Base-by-base conservation (phyloP, 1,140 invertebrate species). In the Scaptomyza pallida region DNA sequence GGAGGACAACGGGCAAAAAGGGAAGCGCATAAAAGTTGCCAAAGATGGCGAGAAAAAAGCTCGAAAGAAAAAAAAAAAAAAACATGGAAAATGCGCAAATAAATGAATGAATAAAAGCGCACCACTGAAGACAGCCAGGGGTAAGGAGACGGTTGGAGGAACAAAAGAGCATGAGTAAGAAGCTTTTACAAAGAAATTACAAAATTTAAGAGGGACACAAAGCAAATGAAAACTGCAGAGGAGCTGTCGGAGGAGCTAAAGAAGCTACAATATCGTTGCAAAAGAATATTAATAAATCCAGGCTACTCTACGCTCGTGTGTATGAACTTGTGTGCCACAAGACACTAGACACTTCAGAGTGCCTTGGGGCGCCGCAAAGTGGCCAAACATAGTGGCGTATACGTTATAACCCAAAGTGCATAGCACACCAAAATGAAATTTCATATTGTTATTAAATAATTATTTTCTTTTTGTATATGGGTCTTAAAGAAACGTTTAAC, bases 71-170 rank as follows among this genome's bases (percentile, higher is more conserved):
- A n/a, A 6, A 40, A 45, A 44, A 52, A 47, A 54, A 45, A 60
- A 47, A 61, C 47, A 45, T 69, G 65, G 65, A 51, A 74, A 74
- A 74, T 63, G 82, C 78, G 78, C 82, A 88, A 88, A 88, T 88
- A 88, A 88, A 88, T 88, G 82, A 88, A 88, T 88, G 82, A 82
- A 88, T 88, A 88, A 88, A 86, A 82, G 72, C 82, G 68, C 59
- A 63, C 57, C 30, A 72, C 54, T 30, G 60, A 61, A 64, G 59
- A 60, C 15, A 10, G 19, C 9, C 17, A 55, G 63, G 30, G 15
- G 19, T 17, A 57, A 51, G 17, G 44, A 17, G 15, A n/a, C 8
- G 30, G 10, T 15, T 26, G 9, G 23, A 3, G 47, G 12, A 2
- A 13, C 10, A 23, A 19, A 37, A 3, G 30, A 50, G 62, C 51